Evolutionary conservation across 2,113 vertebrate species (phyloP), one percentile per base, ranked within the genome.

Genomic region (Syrmaticus mikado): DNA sequence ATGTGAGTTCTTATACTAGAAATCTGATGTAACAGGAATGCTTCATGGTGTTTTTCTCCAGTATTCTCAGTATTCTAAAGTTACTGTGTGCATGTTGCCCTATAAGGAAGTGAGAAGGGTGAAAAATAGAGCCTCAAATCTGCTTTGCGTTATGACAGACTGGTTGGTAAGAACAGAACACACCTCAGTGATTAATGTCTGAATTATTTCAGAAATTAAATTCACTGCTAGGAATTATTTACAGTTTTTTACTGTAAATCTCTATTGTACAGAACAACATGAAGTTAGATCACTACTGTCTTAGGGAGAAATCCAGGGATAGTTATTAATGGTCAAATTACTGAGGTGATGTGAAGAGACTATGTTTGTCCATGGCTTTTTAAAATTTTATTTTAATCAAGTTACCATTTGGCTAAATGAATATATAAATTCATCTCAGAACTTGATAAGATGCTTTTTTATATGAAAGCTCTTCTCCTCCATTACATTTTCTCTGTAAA

Each of bases 61-160:
- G 8, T 57, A 14, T 38, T 93, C 19, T 32, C 14, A 27, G 2
- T 71, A 13, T 73, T 64, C 62, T 60, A 41, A 74, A 81, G 50
- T 46, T 67, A 34, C 55, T 62, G 48, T 41, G 22, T 36, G 28
- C 77, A 55, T 27, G 28, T 85, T 81, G 60, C n/a, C 48, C 67
- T 80, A 0, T 62, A 66, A 74, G 61, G 68, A 82, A 88, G 50
- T 55, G 41, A 80, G n/a, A 76, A 34, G 27, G 0, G 2, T 3
- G 3, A 40, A 71, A 28, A 77, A 58, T 14, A 32, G 22, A 34
- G 46, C 79, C 52, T 94, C 15, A 67, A 48, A 11, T 90, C 38
- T 85, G 65, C 53, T 90, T 91, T 91, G 70, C 43, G 73, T 83
- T 87, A 91, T n/a, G 55, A 58, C 50, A 82, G 72, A 30, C 67